phyloP scores from a whole-genome alignment of 30 jellyfish, hydroid and myxozoan genomes.

The Catostylus mosaicus region DNA sequence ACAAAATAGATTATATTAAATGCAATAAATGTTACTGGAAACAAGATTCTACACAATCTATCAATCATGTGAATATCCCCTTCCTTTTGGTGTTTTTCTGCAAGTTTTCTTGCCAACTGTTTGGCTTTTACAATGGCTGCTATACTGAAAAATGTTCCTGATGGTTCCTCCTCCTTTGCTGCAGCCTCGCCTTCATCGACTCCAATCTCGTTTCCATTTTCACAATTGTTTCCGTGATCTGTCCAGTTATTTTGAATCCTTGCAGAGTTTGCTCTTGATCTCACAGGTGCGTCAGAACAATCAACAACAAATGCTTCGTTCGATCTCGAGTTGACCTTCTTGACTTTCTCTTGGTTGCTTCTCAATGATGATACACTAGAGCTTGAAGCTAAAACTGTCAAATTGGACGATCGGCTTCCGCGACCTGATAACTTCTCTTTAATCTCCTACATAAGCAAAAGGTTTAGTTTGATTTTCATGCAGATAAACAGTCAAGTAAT shows the following conservation, averaged over 20 bases:
- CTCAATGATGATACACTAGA: background rate
- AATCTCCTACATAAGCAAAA: background rate
- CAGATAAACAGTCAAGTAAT: no score
- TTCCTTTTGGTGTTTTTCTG: conserved; percentile 67
- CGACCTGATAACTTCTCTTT: background rate
- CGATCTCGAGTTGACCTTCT: background rate
- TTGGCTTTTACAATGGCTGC: conserved; percentile 55
- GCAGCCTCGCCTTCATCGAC: conserved; percentile 4
- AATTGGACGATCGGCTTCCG: background rate
- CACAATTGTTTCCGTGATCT: background rate
- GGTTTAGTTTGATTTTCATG: no score
- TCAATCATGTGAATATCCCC: conserved; percentile 81
- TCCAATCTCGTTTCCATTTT: background rate
- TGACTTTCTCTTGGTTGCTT: background rate
- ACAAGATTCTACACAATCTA: conserved; percentile 63
- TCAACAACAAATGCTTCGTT: conserved; percentile 36
- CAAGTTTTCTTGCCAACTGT: conserved; percentile 50
- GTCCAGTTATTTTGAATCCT: conserved; percentile 26
- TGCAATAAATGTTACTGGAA: conserved; percentile 61
- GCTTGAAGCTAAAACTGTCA: background rate
- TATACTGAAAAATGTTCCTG: background rate
- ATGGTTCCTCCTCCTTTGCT: background rate
- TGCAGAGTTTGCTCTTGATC: background rate
- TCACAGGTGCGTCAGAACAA: background rate
- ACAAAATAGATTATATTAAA: conserved; percentile 71